These are phyloP conservation scores for Spisula subtruncata DNA, from an alignment of 2,888 invertebrate genomes.

Conservation along the genomic window DNA sequence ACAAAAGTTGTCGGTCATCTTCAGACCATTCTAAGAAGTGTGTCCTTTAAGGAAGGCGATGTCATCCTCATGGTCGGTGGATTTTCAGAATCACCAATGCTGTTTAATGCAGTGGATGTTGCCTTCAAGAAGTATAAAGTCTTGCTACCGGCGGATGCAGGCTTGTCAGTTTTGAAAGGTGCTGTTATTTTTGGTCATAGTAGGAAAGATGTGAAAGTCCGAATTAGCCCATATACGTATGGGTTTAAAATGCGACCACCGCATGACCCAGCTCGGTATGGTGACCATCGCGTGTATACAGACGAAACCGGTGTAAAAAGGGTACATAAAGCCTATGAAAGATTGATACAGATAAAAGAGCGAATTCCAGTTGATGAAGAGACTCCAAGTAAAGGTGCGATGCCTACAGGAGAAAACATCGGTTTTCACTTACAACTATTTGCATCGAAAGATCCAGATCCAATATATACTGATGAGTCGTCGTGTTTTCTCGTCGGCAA, in stretches of 20 bases:
- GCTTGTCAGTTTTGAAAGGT: constrained; percentile 56
- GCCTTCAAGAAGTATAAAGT: constrained; percentile 39
- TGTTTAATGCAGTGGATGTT: constrained; percentile 36
- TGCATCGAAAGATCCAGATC: constrained; percentile 16
- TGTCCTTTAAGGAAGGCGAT: background rate
- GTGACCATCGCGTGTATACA: constrained; percentile 33
- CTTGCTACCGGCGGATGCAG: constrained; percentile 59
- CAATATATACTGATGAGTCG: background rate
- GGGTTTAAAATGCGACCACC: constrained; percentile 50
- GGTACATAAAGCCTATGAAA: background rate
- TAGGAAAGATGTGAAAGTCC: constrained; percentile 54
- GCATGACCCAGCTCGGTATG: constrained; percentile 63
- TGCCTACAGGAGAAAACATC: background rate
- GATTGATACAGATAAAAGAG: background rate
- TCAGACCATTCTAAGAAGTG: constrained; percentile 12
- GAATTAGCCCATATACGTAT: constrained; percentile 68
- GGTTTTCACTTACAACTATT: background rate
- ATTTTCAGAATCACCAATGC: constrained; percentile 58
- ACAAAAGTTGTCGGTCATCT: constrained; percentile 44
- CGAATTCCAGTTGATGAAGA: background rate
- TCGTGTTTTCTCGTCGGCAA: background rate
- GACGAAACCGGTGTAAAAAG: background rate
- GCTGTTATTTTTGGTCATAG: constrained; percentile 69
- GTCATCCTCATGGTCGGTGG: constrained; percentile 64
- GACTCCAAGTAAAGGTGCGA: background rate